Conservation (phyloP, 2,113 vertebrate genomes). For the Suricata suricatta region DNA sequence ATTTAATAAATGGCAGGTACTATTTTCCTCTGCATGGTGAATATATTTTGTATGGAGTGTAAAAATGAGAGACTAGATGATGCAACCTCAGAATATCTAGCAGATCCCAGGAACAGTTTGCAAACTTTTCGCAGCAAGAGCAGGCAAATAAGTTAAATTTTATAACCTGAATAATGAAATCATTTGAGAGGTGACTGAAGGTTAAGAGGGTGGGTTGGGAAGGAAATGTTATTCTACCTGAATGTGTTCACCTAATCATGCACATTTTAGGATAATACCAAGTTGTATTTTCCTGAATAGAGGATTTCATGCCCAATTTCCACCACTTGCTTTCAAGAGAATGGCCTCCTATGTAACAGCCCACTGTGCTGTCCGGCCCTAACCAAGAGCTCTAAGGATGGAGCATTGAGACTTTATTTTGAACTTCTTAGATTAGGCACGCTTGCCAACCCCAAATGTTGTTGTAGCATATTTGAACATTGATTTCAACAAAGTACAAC, state of each 20-base stretch:
- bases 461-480: background rate
- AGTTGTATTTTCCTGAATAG: slow-evolving; percentile 70
- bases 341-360: background rate
- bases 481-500: slow-evolving; percentile 25
- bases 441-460: slow-evolving; percentile 60
- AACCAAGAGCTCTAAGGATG: fast-evolving
- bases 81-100: slow-evolving; percentile 3
- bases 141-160: slow-evolving; percentile 61
- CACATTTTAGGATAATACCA: slow-evolving; percentile 54
- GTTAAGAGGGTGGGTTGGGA: slow-evolving; percentile 54
- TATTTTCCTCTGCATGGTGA: background rate
- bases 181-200: slow-evolving; percentile 50
- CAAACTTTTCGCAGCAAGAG: slow-evolving; percentile 54
- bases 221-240: slow-evolving; percentile 71
- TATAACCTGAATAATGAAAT: slow-evolving; percentile 73
- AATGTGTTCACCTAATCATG: slow-evolving; percentile 57
- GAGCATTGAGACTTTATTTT: background rate
- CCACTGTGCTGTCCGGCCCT: background rate
- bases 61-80: background rate
- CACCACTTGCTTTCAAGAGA: slow-evolving; percentile 47
- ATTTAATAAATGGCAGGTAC: background rate
- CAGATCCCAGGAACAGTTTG: slow-evolving; percentile 41
- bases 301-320: slow-evolving; percentile 65
- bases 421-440: background rate
- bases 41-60: background rate